A percentile compares a stretch with the other conserved stretches of the same genome.
Conservation (phyloP, 2,797 vertebrate genomes). For the Danio albolineatus region DNA sequence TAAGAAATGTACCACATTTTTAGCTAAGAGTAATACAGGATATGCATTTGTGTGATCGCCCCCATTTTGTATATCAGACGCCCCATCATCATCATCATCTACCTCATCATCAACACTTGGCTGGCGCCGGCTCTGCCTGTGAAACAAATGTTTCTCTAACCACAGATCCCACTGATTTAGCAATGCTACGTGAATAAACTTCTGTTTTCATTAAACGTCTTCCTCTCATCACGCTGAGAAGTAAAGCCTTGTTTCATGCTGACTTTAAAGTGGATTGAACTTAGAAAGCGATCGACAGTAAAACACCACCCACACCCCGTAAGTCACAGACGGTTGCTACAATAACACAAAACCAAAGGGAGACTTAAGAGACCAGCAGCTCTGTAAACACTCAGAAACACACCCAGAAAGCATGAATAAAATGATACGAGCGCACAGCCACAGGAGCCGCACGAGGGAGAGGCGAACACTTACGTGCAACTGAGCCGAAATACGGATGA, state of each 20-base stretch:
- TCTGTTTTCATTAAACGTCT: too few species aligned
- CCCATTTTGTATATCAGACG: too few species aligned
- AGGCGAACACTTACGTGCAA: conserved; percentile 85
- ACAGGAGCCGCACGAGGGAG: neutral
- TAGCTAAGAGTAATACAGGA: too few species aligned
- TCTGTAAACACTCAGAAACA: neutral
- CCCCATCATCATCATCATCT: too few species aligned
- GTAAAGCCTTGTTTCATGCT: neutral
- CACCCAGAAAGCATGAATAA: neutral
- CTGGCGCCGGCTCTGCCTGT: too few species aligned
- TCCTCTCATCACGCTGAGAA: neutral
- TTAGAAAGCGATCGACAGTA: neutral
- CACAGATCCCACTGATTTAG: neutral
- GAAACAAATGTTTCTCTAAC: too few species aligned
- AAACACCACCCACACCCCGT: neutral
- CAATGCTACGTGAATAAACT: neutral
- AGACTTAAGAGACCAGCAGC: neutral
- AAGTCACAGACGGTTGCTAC: neutral
- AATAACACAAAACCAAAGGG: neutral
- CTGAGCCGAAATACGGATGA: conserved; percentile 86
- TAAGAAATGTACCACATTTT: too few species aligned
- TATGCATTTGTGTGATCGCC: too few species aligned
- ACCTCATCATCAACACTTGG: too few species aligned
- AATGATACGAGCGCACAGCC: neutral
- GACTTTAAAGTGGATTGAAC: neutral